These are phyloP conservation scores for Stegodyphus dumicola DNA, from an alignment of 1,140 invertebrate genomes.

Conservation along the genomic window DNA sequence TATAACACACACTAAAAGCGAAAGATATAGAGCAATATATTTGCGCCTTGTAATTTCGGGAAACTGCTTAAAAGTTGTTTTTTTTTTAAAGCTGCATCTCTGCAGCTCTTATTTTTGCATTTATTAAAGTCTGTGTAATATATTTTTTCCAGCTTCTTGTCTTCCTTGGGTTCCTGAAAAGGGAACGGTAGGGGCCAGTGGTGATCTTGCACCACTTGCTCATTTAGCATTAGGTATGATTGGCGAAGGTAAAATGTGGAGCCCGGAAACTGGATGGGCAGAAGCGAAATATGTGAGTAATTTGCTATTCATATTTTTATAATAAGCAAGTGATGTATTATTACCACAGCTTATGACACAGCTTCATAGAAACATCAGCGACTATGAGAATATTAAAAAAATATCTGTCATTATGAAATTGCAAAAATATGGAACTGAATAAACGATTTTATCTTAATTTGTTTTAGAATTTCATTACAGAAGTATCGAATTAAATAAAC, in stretches of 20 bases:
- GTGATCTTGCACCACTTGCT: slow-evolving; percentile 78
- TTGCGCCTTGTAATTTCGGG: too few relatives aligned
- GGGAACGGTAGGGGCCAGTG: slow-evolving; percentile 80
- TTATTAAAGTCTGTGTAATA: not conserved
- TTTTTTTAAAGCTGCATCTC: not conserved
- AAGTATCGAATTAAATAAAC: too few relatives aligned
- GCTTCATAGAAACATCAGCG: too few relatives aligned
- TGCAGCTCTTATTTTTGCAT: not conserved
- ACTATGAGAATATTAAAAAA: too few relatives aligned
- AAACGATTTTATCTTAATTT: too few relatives aligned
- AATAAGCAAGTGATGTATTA: not conserved
- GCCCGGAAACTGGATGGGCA: slow-evolving; percentile 78
- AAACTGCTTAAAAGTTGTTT: too few relatives aligned
- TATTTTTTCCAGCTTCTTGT: slow-evolving; percentile 73
- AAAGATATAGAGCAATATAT: too few relatives aligned
- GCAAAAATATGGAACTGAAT: too few relatives aligned
- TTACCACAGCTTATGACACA: too few relatives aligned
- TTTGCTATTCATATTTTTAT: not conserved
- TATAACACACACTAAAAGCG: too few relatives aligned
- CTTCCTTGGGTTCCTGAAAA: slow-evolving; percentile 81
- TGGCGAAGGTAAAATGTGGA: slow-evolving; percentile 85
- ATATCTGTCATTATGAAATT: too few relatives aligned
- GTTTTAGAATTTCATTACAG: too few relatives aligned
- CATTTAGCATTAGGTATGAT: slow-evolving; percentile 79
- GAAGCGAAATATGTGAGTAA: slow-evolving; percentile 75